Evolutionary conservation across 2,797 vertebrate genomes (phyloP).

Genomic region (Bufotes viridis): DNA sequence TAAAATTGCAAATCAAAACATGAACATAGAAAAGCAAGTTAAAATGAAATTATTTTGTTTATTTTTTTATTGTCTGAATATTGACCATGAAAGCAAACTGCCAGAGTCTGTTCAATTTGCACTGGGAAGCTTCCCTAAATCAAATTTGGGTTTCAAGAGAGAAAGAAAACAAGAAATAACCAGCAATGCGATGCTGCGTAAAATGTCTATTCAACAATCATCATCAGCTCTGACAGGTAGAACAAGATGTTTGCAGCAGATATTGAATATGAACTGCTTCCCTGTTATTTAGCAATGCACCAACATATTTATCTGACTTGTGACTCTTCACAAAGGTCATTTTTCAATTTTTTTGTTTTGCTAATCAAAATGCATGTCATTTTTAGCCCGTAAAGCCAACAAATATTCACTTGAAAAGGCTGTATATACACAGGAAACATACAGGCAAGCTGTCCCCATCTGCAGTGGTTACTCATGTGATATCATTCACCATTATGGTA

Average conservation of each 20-base stretch:
- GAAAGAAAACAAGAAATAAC: conserved; percentile 73
- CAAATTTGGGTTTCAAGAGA: conserved; percentile 70
- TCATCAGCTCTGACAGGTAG: conserved; percentile 72
- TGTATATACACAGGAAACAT: no score
- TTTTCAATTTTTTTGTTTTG: conserved; percentile 53
- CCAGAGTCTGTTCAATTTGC: conserved; percentile 70
- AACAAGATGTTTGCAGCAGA: conserved; percentile 72
- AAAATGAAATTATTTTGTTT: conserved; percentile 73
- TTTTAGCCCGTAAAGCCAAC: conserved; percentile 30
- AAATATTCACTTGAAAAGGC: conserved; percentile 4
- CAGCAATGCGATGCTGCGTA: conserved; percentile 63
- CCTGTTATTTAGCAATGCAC: conserved; percentile 61
- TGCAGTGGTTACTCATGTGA: no score
- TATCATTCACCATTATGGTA: no score
- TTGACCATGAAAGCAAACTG: conserved; percentile 73
- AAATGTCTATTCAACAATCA: conserved; percentile 72
- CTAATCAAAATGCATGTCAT: conserved; percentile 52
- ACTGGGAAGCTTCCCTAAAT: conserved; percentile 71
- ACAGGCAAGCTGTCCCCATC: no score
- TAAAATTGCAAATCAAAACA: conserved; percentile 66
- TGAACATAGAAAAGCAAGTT: conserved; percentile 65
- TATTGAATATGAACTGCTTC: conserved; percentile 67
- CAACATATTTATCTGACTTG: conserved; percentile 66
- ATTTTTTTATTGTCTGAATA: conserved; percentile 69
- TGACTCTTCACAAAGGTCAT: conserved; percentile 59